Evolutionary conservation across 2,888 invertebrate genomes (phyloP).

Genomic region (Lasiommata megera): DNA sequence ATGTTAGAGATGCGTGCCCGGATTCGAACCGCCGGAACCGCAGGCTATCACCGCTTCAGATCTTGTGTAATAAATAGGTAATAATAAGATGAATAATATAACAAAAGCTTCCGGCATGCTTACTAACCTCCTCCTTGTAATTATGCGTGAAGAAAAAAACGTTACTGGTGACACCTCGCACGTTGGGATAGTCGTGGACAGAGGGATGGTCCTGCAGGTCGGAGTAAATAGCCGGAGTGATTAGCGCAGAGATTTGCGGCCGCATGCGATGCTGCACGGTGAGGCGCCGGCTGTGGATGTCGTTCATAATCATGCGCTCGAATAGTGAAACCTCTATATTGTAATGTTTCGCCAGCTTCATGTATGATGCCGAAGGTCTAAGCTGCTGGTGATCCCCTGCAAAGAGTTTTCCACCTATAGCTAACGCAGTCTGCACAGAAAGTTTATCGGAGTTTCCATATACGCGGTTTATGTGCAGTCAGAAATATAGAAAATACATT

Average conservation of each 20-base stretch:
- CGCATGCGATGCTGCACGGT: conserved; percentile 90
- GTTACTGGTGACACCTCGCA: conserved; percentile 82
- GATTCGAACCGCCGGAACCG: no score
- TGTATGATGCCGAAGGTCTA: conserved; percentile 86
- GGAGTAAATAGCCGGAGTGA: conserved; percentile 86
- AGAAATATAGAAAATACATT: no score
- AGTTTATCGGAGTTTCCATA: no score
- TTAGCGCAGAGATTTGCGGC: conserved; percentile 75
- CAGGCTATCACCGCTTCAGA: no score
- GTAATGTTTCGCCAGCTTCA: conserved; percentile 83
- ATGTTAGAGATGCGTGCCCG: no score
- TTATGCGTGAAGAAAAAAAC: conserved; percentile 87
- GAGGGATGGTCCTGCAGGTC: conserved; percentile 82
- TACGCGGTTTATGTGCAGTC: no score
- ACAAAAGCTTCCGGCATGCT: background rate
- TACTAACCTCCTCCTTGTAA: conserved; percentile 75
- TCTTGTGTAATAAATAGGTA: no score
- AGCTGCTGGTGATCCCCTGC: conserved; percentile 91
- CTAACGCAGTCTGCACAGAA: background rate
- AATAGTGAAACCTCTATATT: conserved; percentile 89
- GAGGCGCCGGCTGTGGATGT: conserved; percentile 82
- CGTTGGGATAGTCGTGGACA: conserved; percentile 78
- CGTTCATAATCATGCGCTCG: conserved; percentile 88
- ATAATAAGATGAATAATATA: no score
- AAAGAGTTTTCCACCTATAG: background rate